Evolutionary conservation across 2,888 invertebrate genomes (phyloP), one percentile per base, ranked within the genome.

Genomic region (Panopea generosa): DNA sequence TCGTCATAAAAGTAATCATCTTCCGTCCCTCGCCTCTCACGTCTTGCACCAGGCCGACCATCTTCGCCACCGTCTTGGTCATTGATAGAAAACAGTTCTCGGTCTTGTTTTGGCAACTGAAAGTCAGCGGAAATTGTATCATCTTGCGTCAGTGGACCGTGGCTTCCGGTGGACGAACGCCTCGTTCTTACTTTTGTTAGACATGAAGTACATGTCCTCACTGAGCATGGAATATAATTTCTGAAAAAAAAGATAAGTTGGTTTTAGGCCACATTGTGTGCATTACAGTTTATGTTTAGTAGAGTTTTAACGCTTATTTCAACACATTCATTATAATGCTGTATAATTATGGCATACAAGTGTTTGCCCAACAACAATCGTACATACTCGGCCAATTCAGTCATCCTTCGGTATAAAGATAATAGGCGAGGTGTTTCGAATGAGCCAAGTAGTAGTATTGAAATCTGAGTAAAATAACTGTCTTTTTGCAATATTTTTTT

Each of bases 1-100:
- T 84, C 84, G 33, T 84, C 84, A 50, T 83, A 84, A 50, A 82
- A 84, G 65, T 83, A 84, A 38, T 78, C 84, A 22, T 81, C 81
- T 3, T 77, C 81, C 2, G 20, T 24, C 6, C 47, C 52, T 2
- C 53, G 18, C n/a, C 72, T 38, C 11, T 49, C 27, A 20, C 47
- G 38, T 7, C 18, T 26, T 3, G 65, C n/a, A 22, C 38, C 38
- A 22, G 53, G 67, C 9, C 70, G 65, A 53, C 78, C 76, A 60
- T 76, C 71, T n/a, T 70, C 62, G 22, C 67, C 69, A 45, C 78
- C 81, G 63, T 83, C 84, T 61, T 76, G 62, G 33, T 84, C 84
- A 24, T 56, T 76, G 45, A 84, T 82, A 14, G 79, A 77, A 52
- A 84, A 84, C 18, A 83, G 57, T 63, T 79, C 77, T 47, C 77